phyloP scores from a whole-genome alignment of 2,113 vertebrate genomes.

The Cnemophilus loriae region DNA sequence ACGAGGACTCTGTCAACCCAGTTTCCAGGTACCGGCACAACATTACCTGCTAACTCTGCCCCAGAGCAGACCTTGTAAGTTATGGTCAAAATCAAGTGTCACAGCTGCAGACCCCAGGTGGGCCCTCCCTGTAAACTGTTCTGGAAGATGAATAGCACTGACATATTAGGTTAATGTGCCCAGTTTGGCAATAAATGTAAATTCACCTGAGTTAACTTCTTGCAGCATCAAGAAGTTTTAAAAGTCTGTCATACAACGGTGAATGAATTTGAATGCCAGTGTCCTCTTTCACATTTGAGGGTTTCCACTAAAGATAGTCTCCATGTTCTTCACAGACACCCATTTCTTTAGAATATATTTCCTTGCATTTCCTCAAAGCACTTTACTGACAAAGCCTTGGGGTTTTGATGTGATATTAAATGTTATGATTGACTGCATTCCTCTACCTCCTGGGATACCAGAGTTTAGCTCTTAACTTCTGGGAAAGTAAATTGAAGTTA shows the following conservation, averaged over 20 bases:
- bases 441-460: background rate
- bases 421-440: background rate
- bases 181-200: background rate
- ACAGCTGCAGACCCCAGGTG: background rate
- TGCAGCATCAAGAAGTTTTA: background rate
- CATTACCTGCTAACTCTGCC: background rate
- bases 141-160: background rate
- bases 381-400: background rate
- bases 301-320: background rate
- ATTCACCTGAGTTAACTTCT: background rate
- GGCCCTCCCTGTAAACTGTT: background rate
- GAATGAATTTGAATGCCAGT: background rate
- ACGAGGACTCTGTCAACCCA: accelerated
- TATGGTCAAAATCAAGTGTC: background rate
- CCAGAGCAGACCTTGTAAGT: background rate
- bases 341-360: background rate
- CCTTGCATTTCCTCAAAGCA: background rate
- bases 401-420: background rate
- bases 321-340: background rate
- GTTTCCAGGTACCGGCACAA: background rate
- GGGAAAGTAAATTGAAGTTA: background rate
- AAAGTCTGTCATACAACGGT: background rate
- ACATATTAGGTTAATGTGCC: background rate
- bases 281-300: background rate
- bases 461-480: background rate